Evolutionary conservation across 2,888 invertebrate species (phyloP), one percentile per base, ranked within the genome.

Genomic region (Latheticus oryzae): DNA sequence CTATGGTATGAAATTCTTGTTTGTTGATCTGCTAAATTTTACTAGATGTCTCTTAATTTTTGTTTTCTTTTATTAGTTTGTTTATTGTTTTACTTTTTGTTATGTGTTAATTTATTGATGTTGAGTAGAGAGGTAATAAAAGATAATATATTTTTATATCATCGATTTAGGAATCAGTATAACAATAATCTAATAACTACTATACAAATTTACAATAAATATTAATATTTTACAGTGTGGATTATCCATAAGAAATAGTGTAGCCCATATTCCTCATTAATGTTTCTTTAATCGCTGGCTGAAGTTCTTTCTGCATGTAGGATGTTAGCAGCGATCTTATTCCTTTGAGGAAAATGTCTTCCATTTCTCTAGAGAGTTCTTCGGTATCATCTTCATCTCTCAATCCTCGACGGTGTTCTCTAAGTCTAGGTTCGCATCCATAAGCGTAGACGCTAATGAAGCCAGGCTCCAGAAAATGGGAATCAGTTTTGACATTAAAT

Each of bases 211-310:
- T 52, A 52, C 52, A 52, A 52, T 42, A 52, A 52, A 52, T 42
- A 33, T 32, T 16, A 4, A n/a, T n/a, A n/a, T n/a, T 24, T 13
- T 28, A 9, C 2, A n/a, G 9, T 28, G 15, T 28, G 26, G 4
- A n/a, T 77, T 81, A 88, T 58, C 93, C 93, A 74, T 93, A 93
- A 52, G 92, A 92, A 69, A 93, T 85, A 28, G 91, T 91, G 75
- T 92, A 93, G 3, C 93, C 93, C 88, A 93, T 89, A 73, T 91
- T 91, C 61, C 89, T 84, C 92, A 93, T 91, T 17, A 93, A 79
- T 0, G 92, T 91, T 71, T 93, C 92, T 73, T 91, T 91, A 50
- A 93, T 90, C 24, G 92, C 91, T 4, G 91, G 91, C 69, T 93
- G 91, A 38, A 93, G 76, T 69, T 91, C 89, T 63, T 87, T 87